These are phyloP conservation scores for Halictus quadricinctus DNA, from an alignment of 2,888 invertebrate species.

Conservation along the genomic window DNA sequence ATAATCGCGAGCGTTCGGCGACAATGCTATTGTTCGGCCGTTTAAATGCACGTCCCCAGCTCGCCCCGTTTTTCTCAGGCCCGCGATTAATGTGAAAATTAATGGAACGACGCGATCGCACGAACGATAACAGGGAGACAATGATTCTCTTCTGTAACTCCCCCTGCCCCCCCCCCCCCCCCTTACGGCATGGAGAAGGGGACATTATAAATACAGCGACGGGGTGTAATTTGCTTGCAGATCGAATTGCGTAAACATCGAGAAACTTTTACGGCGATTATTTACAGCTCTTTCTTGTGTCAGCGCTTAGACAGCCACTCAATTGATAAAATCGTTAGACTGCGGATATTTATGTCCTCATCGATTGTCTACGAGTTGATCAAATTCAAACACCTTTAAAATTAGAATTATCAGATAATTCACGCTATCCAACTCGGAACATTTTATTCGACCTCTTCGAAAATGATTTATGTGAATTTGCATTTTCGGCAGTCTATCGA, in stretches of 20 bases:
- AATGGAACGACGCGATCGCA: conserved; percentile 21
- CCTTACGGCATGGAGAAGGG: neutral
- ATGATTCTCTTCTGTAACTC: conserved; percentile 18
- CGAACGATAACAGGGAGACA: conserved; percentile 17
- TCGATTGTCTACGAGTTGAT: neutral
- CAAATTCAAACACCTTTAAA: too few relatives aligned
- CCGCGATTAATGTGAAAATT: conserved; percentile 39
- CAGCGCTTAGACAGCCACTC: neutral
- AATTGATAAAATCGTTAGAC: conserved; percentile 4
- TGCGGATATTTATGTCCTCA: neutral
- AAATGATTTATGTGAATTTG: neutral
- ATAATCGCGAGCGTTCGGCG: conserved; percentile 38
- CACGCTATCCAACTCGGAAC: neutral
- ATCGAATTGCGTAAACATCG: conserved; percentile 28
- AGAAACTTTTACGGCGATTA: conserved; percentile 35
- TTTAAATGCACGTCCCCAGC: conserved; percentile 29
- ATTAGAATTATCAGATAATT: neutral
- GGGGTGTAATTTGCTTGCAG: conserved; percentile 20
- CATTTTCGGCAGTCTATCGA: neutral
- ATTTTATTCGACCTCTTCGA: neutral
- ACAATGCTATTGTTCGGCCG: conserved; percentile 26
- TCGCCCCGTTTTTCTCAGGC: conserved; percentile 31
- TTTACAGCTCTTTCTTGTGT: conserved; percentile 26
- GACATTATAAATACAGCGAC: conserved; percentile 14
- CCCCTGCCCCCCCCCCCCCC: too few relatives aligned